A percentile compares a stretch with the other conserved stretches of the same genome.
These are phyloP conservation scores for Pantherophis vulpinus DNA, from an alignment of 2,797 vertebrate species.

Conservation along the genomic window DNA sequence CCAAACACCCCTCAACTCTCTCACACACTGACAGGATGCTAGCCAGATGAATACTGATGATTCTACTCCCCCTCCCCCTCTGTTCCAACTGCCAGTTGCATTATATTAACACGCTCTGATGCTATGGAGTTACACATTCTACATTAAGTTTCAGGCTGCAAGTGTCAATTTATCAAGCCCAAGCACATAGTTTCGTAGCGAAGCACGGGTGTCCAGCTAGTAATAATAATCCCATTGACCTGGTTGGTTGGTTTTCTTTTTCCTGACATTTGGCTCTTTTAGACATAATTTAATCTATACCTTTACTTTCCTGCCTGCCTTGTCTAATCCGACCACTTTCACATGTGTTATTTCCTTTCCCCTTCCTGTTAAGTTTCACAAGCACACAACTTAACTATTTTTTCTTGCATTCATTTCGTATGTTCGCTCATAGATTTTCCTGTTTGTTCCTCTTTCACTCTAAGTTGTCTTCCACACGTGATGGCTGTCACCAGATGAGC, in stretches of 20 bases:
- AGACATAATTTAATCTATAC: neutral
- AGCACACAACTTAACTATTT: neutral
- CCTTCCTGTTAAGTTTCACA: neutral
- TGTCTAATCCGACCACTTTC: neutral
- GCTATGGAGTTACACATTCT: no score
- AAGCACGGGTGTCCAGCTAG: no score
- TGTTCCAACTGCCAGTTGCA: no score
- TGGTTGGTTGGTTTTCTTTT: neutral
- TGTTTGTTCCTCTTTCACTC: neutral
- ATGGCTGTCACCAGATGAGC: neutral
- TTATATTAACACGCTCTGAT: no score
- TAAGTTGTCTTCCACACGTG: rapidly evolving
- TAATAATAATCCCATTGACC: neutral
- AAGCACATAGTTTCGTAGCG: no score
- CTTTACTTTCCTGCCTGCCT: neutral
- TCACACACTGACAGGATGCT: no score
- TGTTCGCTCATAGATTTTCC: neutral
- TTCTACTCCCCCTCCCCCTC: no score
- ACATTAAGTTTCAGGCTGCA: no score
- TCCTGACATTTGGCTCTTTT: neutral
- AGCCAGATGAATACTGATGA: no score
- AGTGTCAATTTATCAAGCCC: no score
- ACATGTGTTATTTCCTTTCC: neutral
- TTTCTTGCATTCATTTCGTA: neutral
- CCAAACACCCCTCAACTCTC: no score